These are phyloP conservation scores for Ceratitis capitata DNA, from an alignment of 1,140 invertebrate species.

Conservation along the genomic window DNA sequence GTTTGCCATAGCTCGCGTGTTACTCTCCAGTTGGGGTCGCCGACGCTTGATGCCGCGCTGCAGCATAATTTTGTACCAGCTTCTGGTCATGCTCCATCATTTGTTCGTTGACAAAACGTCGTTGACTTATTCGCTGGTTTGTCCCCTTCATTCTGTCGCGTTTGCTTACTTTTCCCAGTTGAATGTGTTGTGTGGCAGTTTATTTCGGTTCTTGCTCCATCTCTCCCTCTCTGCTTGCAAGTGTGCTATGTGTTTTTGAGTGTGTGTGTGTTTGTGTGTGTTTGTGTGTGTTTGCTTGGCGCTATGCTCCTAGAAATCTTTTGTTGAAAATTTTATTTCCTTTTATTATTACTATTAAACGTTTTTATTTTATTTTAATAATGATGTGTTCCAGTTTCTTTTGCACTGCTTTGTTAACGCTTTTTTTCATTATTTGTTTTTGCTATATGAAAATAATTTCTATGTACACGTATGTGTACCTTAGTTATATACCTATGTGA, in stretches of 20 bases:
- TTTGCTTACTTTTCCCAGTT: background rate
- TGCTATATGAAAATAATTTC: background rate
- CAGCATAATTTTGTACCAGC: constrained; percentile 4
- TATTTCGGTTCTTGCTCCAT: background rate
- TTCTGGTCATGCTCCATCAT: constrained; percentile 33
- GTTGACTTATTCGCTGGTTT: constrained; percentile 19
- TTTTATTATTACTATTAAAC: no score
- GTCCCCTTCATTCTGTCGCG: background rate
- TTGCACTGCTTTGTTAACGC: background rate
- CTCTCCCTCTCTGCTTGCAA: no score
- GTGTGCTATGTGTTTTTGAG: background rate
- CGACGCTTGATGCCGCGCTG: background rate
- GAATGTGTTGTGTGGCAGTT: background rate
- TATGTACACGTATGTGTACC: background rate
- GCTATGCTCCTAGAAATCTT: background rate
- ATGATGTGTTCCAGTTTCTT: background rate
- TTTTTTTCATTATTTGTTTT: background rate
- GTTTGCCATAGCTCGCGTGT: background rate
- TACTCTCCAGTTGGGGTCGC: background rate
- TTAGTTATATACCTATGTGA: no score
- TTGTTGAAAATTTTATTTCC: constrained; percentile 6
- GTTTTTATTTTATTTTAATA: constrained; percentile 5
- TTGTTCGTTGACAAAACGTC: constrained; percentile 36
- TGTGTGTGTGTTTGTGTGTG: background rate
- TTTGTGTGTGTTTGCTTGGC: background rate